Conservation (phyloP, 1,140 invertebrate species). For the Temnothorax nylanderi region DNA sequence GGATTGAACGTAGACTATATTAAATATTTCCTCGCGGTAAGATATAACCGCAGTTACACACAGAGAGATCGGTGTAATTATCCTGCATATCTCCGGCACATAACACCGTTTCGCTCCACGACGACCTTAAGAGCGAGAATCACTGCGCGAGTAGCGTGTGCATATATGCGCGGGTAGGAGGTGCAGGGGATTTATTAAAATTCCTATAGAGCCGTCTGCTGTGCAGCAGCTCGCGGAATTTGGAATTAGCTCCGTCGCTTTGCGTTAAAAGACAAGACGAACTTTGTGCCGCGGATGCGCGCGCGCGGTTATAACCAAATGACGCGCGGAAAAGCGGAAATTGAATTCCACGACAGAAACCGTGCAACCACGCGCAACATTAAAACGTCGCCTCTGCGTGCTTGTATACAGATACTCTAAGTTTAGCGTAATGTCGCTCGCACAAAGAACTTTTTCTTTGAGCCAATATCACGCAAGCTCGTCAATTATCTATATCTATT, state of each 20-base stretch:
- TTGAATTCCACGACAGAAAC: conserved; percentile 54
- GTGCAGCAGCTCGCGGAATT: conserved; percentile 54
- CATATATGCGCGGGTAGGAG: not conserved
- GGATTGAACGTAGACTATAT: not conserved
- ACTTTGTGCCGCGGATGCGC: conserved; percentile 29
- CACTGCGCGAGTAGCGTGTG: conserved; percentile 23
- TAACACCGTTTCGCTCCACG: not conserved
- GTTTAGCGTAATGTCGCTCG: conserved; percentile 5
- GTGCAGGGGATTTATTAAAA: conserved; percentile 59
- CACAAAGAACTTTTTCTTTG: conserved; percentile 13
- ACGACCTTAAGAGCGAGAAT: conserved; percentile 51
- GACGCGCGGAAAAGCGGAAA: conserved; percentile 54
- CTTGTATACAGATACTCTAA: not conserved
- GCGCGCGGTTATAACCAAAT: conserved; percentile 55
- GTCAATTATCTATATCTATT: conserved; percentile 25
- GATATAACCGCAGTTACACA: conserved; percentile 17
- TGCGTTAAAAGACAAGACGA: conserved; percentile 60
- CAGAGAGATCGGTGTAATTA: conserved; percentile 39
- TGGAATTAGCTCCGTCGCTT: conserved; percentile 64
- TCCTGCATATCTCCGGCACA: conserved; percentile 14
- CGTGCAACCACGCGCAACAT: conserved; percentile 24
- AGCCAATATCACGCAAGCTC: conserved; percentile 8
- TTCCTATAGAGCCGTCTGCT: conserved; percentile 45
- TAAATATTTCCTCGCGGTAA: conserved; percentile 42
- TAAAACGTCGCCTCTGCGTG: conserved; percentile 6